Conservation (phyloP, 53 echinoderm and acorn worm genomes). For the Crossaster papposus region DNA sequence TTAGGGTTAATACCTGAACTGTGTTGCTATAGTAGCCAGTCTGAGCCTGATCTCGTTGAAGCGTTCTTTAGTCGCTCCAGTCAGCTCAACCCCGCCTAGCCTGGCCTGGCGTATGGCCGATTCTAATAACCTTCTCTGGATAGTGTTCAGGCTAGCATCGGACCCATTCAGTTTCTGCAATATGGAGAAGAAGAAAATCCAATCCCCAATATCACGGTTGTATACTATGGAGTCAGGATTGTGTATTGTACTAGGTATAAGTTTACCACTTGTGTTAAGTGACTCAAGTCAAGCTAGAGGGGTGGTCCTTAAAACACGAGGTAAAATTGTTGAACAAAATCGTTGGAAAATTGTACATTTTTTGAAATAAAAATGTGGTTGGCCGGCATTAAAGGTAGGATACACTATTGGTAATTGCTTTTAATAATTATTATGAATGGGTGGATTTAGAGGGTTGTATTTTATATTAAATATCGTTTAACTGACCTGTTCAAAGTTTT, state of each 20-base stretch:
- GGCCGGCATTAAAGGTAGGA: too few relatives aligned
- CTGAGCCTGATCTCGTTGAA: conserved; percentile 83
- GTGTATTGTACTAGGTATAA: background rate
- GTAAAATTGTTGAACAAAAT: too few relatives aligned
- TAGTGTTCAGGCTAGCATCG: conserved; percentile 59
- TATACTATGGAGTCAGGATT: background rate
- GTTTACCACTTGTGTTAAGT: too few relatives aligned
- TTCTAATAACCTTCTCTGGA: conserved; percentile 72
- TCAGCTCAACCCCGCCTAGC: conserved; percentile 82
- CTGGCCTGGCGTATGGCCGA: conserved; percentile 72
- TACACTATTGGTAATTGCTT: too few relatives aligned
- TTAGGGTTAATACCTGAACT: conserved; percentile 92
- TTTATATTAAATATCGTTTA: too few relatives aligned
- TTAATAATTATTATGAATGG: too few relatives aligned
- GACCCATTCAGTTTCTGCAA: conserved; percentile 62
- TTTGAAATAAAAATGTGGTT: too few relatives aligned
- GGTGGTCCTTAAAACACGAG: too few relatives aligned
- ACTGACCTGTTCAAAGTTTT: too few relatives aligned
- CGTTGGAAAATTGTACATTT: too few relatives aligned
- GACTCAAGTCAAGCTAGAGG: too few relatives aligned
- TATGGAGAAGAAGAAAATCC: background rate
- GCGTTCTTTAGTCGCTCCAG: conserved; percentile 72
- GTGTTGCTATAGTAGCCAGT: conserved; percentile 73
- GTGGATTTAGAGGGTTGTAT: too few relatives aligned
- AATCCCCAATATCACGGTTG: background rate